Conservation (phyloP, 2,797 vertebrate species). For the Sciaenops ocellatus region DNA sequence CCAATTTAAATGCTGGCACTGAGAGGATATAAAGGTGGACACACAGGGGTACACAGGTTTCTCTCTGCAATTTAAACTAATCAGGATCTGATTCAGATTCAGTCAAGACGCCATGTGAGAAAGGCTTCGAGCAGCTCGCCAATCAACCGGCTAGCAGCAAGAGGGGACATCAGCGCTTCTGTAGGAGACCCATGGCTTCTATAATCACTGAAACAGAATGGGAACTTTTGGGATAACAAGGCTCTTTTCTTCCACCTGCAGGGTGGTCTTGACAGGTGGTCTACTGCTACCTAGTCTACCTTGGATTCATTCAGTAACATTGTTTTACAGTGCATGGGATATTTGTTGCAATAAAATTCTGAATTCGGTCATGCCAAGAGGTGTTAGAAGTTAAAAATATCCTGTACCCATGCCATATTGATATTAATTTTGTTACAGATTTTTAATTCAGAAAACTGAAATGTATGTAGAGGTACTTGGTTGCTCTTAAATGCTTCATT, state of each 20-base stretch:
- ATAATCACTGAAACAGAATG: conserved; percentile 75
- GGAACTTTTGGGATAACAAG: conserved; percentile 76
- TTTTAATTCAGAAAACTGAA: not conserved
- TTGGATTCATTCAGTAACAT: conserved; percentile 45
- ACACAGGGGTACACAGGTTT: conserved; percentile 74
- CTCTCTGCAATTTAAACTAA: conserved; percentile 78
- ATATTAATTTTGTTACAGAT: not conserved
- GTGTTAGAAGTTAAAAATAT: not conserved
- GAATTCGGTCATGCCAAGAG: conserved; percentile 11
- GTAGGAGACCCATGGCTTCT: conserved; percentile 65
- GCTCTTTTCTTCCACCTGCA: conserved; percentile 66
- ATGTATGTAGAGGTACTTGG: too few relatives aligned
- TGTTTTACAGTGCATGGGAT: conserved; percentile 38
- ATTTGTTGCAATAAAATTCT: not conserved
- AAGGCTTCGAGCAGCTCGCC: conserved; percentile 63
- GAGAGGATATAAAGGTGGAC: conserved; percentile 61
- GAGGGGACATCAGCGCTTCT: conserved; percentile 66
- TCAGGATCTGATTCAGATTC: conserved; percentile 78
- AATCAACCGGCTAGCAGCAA: conserved; percentile 74
- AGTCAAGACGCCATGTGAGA: conserved; percentile 72
- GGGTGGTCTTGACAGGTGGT: conserved; percentile 70
- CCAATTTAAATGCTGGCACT: conserved; percentile 74
- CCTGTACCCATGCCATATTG: not conserved
- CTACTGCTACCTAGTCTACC: conserved; percentile 8
- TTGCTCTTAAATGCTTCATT: not conserved